Evolutionary conservation across 1,140 invertebrate species (phyloP).

Genomic region (Neotoxoptera formosana): DNA sequence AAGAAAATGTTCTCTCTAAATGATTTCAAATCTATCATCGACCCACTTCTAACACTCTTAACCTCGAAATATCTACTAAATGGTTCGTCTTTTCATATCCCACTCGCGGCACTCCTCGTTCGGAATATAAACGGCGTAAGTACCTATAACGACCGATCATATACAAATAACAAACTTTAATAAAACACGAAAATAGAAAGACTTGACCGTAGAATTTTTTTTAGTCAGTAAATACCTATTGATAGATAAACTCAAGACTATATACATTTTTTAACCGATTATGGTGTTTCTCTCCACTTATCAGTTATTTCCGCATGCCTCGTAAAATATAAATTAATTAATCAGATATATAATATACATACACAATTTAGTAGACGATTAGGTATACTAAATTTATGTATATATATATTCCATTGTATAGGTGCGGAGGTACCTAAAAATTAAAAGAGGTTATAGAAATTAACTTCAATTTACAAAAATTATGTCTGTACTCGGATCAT

Average conservation of each 20-base stretch:
- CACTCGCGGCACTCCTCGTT: neutral
- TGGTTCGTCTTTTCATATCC: neutral
- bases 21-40: conserved; percentile 1
- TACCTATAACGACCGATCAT: neutral
- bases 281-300: neutral
- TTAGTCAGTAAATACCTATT: too few relatives aligned
- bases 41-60: neutral
- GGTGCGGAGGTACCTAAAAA: too few relatives aligned
- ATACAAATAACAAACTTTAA: neutral
- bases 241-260: too few relatives aligned
- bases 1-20: neutral
- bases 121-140: too few relatives aligned
- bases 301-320: neutral
- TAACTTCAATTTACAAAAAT: too few relatives aligned
- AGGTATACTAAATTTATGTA: too few relatives aligned
- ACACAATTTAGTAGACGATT: neutral
- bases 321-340: neutral
- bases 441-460: too few relatives aligned
- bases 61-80: neutral
- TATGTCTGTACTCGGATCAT: too few relatives aligned
- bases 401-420: too few relatives aligned
- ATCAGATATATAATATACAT: too few relatives aligned
- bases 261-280: neutral
- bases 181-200: neutral
- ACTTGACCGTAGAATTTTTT: too few relatives aligned